Evolutionary conservation across 2,888 invertebrate genomes (phyloP), one percentile per base, ranked within the genome.

Genomic region (Apantesis nais): DNA sequence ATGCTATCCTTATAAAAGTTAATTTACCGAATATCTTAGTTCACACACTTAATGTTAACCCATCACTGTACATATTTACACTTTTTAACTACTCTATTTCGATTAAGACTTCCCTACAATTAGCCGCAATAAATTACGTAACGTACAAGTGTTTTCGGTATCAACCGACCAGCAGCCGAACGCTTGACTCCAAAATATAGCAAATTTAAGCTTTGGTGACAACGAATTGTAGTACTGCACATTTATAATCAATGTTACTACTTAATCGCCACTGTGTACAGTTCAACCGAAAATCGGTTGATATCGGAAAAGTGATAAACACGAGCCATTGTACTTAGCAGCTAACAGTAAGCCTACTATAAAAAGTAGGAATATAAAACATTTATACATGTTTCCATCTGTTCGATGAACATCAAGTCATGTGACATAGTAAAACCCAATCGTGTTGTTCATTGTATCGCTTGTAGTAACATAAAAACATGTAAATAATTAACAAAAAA

Each of bases 21-120:
- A 87, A 73, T 79, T 82, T 83, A 81, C 74, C 80, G 76, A 83
- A 78, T 82, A 84, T 76, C 69, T 77, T 82, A 84, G 78, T 84
- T 83, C 79, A 83, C 83, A 87, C 83, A 87, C 77, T 70, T 78
- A 84, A 83, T 82, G 80, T 80, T 81, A 81, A 84, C 68, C 80
- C 79, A 85, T 86, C 83, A 78, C 85, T 91, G 86, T 92, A 93
- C 93, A 93, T 93, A 93, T 93, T 89, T 93, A 94, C 93, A 93
- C 71, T 75, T 77, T 76, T 67, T 48, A 64, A 52, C 73, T 81
- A 78, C 55, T 72, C 75, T 79, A 71, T 76, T 77, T 72, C 74
- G 72, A 76, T 70, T 74, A 83, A 77, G 75, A 76, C 75, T 67
- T 72, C 48, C 72, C 72, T 78, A 82, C 25, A 72, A 76, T 73